Evolutionary conservation across 2,113 vertebrate genomes (phyloP).

Genomic region (Capreolus pygargus): DNA sequence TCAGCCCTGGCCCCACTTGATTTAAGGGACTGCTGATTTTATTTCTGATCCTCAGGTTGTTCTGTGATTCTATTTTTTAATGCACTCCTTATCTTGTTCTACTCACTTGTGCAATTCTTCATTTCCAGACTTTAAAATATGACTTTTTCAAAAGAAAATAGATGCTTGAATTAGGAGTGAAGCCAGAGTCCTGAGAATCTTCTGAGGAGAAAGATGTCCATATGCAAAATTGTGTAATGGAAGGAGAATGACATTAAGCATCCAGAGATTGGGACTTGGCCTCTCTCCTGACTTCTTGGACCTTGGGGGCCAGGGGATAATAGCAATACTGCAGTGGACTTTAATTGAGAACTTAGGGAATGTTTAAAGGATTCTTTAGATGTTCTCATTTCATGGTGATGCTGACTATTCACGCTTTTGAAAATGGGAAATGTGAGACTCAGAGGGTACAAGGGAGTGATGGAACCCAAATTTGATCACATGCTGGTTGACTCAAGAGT

Average conservation of each 20-base stretch:
- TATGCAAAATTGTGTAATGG: no score
- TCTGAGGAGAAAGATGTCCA: not conserved
- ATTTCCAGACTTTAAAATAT: not conserved
- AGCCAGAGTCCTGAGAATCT: not conserved
- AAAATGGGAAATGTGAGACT: not conserved
- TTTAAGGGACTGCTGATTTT: conserved; percentile 42
- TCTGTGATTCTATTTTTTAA: not conserved
- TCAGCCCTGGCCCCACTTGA: not conserved
- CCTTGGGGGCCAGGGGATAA: not conserved
- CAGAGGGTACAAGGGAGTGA: not conserved
- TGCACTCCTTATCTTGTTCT: not conserved
- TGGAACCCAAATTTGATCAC: not conserved
- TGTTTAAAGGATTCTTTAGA: not conserved
- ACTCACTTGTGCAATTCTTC: not conserved
- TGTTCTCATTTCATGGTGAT: not conserved
- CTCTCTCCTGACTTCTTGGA: not conserved
- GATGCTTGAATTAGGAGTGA: not conserved
- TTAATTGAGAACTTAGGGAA: not conserved
- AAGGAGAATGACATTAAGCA: not conserved
- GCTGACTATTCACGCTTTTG: not conserved
- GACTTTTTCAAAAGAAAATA: not conserved
- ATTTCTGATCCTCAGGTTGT: not conserved
- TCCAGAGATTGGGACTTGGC: not conserved
- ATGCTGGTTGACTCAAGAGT: not conserved
- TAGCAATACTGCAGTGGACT: no score